Percentiles rank a stretch among this genome's conserved stretches.
Evolutionary conservation across 2,888 invertebrate species (phyloP).

Genomic region (Smittia sp.): DNA sequence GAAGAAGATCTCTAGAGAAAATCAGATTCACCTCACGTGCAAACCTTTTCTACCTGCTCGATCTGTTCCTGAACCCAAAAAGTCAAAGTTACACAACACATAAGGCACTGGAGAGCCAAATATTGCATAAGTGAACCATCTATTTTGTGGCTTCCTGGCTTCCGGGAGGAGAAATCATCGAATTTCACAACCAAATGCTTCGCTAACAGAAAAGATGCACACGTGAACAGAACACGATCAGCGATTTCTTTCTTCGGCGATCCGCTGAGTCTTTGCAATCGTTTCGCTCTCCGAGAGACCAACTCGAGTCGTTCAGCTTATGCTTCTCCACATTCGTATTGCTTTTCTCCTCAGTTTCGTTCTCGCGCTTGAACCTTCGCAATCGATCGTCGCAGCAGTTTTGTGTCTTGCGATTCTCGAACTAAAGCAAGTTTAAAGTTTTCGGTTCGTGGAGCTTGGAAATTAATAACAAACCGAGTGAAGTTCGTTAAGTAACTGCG

Average conservation of each 20-base stretch:
- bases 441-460: not conserved
- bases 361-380: not conserved
- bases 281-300: not conserved
- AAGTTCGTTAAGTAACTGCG: not conserved
- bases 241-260: not conserved
- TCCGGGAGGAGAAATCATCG: not conserved
- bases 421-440: not conserved
- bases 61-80: no score
- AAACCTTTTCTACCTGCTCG: not conserved
- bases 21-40: not conserved
- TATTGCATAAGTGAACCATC: not conserved
- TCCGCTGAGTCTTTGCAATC: no score
- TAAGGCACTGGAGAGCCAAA: no score
- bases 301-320: not conserved
- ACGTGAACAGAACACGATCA: not conserved
- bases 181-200: conserved; percentile 9
- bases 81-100: no score
- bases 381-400: not conserved
- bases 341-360: not conserved
- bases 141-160: conserved; percentile 5
- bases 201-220: not conserved
- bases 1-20: no score
- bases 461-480: not conserved
- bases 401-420: not conserved
- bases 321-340: not conserved